A percentile compares a stretch with the other conserved stretches of the same genome.
Conservation (phyloP, 2,888 invertebrate species). For the Fissipunctia ypsillon region DNA sequence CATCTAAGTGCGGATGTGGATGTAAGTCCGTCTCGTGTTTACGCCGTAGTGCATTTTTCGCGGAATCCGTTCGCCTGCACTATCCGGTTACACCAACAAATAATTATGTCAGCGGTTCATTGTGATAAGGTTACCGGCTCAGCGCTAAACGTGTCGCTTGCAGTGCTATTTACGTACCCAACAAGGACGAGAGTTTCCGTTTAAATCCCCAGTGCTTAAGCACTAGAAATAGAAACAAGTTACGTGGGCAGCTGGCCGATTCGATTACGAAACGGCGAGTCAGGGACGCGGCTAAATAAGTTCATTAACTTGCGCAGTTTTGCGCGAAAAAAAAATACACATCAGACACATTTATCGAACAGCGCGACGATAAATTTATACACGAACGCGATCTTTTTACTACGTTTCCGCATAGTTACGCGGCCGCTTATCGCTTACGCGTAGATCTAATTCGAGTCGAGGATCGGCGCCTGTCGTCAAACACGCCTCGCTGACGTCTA, state of each 20-base stretch:
- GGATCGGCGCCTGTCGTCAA: conserved; percentile 85
- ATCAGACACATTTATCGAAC: conserved; percentile 82
- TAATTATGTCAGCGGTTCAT: conserved; percentile 87
- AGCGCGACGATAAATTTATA: conserved; percentile 86
- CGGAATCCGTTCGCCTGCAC: conserved; percentile 79
- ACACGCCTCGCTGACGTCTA: conserved; percentile 80
- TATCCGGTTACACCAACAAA: conserved; percentile 85
- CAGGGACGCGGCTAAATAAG: conserved; percentile 82
- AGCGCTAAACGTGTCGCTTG: conserved; percentile 62
- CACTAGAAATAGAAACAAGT: conserved; percentile 85
- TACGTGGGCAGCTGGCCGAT: conserved; percentile 84
- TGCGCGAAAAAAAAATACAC: conserved; percentile 77
- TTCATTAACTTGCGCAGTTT: conserved; percentile 80
- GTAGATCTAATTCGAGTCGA: conserved; percentile 86
- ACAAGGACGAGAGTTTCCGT: conserved; percentile 80
- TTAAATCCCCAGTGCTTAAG: conserved; percentile 76
- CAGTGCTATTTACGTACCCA: conserved; percentile 70
- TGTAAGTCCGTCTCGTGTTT: conserved; percentile 77
- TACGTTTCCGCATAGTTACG: conserved; percentile 88
- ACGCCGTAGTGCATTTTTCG: conserved; percentile 81
- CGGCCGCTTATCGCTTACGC: conserved; percentile 82
- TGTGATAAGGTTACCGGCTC: conserved; percentile 80
- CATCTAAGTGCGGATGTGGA: conserved; percentile 80
- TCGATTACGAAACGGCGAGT: conserved; percentile 79
- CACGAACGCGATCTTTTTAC: conserved; percentile 86